These are phyloP conservation scores for Priocnemis perturbator DNA, from an alignment of 2,888 invertebrate species.

Conservation along the genomic window DNA sequence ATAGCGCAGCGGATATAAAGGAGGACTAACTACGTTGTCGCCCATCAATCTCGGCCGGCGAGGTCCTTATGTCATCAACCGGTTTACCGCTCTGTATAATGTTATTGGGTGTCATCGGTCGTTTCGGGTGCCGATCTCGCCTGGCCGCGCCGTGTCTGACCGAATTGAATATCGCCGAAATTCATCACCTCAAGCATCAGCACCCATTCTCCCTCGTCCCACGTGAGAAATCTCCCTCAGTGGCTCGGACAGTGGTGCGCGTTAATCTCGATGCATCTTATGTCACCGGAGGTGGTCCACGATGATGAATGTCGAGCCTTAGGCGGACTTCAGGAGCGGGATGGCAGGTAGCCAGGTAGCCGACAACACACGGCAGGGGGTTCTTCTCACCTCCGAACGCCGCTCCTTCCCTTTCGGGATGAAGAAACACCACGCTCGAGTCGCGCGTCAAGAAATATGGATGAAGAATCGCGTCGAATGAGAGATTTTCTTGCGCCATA, in stretches of 20 bases:
- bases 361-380: conserved; percentile 66
- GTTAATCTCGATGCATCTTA: conserved; percentile 59
- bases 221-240: conserved; percentile 6
- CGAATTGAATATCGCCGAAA: background rate
- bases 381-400: conserved; percentile 52
- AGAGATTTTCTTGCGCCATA: background rate
- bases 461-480: background rate
- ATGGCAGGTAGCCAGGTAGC: conserved; percentile 65
- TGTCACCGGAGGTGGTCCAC: conserved; percentile 70
- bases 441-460: conserved; percentile 3
- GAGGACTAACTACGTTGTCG: conserved; percentile 51
- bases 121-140: background rate
- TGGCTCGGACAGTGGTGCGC: conserved; percentile 12
- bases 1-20: conserved; percentile 29
- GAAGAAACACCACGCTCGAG: conserved; percentile 20
- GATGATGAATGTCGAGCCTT: conserved; percentile 66
- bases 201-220: background rate
- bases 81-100: conserved; percentile 41
- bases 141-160: too few relatives aligned
- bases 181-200: background rate
- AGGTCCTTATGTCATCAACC: conserved; percentile 35
- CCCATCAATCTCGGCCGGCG: conserved; percentile 47
- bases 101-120: conserved; percentile 43
- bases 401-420: conserved; percentile 29
- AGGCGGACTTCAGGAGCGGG: conserved; percentile 49